Conservation (phyloP, 37 sponge, comb jelly and placozoan species). For the Petrosia ficiformis region DNA sequence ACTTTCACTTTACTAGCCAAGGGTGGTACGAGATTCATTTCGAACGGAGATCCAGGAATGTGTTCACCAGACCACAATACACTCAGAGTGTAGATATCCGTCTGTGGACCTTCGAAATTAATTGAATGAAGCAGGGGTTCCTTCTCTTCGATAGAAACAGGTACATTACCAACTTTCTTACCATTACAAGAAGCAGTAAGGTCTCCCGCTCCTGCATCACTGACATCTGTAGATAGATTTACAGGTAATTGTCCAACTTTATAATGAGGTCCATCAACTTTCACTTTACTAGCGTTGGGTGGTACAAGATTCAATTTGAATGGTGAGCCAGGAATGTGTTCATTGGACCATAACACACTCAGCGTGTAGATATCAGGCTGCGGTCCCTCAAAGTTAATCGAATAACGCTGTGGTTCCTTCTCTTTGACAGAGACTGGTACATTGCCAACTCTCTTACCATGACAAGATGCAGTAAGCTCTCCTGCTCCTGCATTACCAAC, state of each 20-base stretch:
- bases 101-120: background rate
- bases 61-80: constrained; percentile 53
- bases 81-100: constrained; percentile 14
- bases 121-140: background rate
- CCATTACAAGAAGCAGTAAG: constrained; percentile 49
- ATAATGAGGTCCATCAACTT: constrained; percentile 40
- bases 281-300: constrained; percentile 33
- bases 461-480: constrained; percentile 53
- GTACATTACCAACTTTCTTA: constrained; percentile 46
- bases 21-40: constrained; percentile 6
- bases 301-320: constrained; percentile 67
- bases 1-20: constrained; percentile 28
- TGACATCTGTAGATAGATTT: constrained; percentile 27
- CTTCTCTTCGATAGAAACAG: constrained; percentile 30
- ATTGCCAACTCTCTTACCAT: constrained; percentile 44
- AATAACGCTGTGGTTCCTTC: constrained; percentile 33
- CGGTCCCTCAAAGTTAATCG: constrained; percentile 36
- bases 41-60: constrained; percentile 59
- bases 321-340: constrained; percentile 68
- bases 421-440: constrained; percentile 60
- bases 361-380: constrained; percentile 54
- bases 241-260: constrained; percentile 16
- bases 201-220: constrained; percentile 60
- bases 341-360: constrained; percentile 52
- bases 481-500: constrained; percentile 58